Percentiles rank a stretch among this genome's conserved stretches.
Evolutionary conservation across 2,888 invertebrate species (phyloP).

Genomic region (Busseola fusca): DNA sequence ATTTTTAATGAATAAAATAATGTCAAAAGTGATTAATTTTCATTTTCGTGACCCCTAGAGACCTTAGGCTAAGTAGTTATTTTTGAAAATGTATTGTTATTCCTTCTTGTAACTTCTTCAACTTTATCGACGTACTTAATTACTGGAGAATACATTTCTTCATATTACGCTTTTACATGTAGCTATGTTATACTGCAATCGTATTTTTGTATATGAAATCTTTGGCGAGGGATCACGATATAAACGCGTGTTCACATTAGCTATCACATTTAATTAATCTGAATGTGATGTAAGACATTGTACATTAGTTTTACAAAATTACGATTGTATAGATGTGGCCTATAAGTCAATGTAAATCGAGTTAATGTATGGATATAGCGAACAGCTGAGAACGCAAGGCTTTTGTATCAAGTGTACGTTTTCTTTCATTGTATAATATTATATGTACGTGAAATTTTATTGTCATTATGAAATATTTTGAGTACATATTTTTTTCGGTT

Average conservation of each 20-base stretch:
- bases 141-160: constrained; percentile 41
- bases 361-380: constrained; percentile 59
- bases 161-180: constrained; percentile 50
- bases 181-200: constrained; percentile 37
- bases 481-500: constrained; percentile 63
- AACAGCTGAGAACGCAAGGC: constrained; percentile 60
- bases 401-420: constrained; percentile 66
- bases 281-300: constrained; percentile 39
- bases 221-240: constrained; percentile 17
- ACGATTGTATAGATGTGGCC: constrained; percentile 55
- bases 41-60: constrained; percentile 56
- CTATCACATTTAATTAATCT: constrained; percentile 32
- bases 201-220: constrained; percentile 54
- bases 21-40: constrained; percentile 52
- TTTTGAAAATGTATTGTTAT: constrained; percentile 57
- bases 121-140: constrained; percentile 60
- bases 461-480: constrained; percentile 65
- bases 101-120: constrained; percentile 30
- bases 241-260: constrained; percentile 19
- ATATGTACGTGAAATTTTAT: constrained; percentile 60
- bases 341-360: constrained; percentile 62
- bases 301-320: constrained; percentile 57
- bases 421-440: constrained; percentile 67
- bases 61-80: constrained; percentile 60
- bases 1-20: constrained; percentile 20